Evolutionary conservation across 2,888 invertebrate species (phyloP).

Genomic region (Papilio gigon): DNA sequence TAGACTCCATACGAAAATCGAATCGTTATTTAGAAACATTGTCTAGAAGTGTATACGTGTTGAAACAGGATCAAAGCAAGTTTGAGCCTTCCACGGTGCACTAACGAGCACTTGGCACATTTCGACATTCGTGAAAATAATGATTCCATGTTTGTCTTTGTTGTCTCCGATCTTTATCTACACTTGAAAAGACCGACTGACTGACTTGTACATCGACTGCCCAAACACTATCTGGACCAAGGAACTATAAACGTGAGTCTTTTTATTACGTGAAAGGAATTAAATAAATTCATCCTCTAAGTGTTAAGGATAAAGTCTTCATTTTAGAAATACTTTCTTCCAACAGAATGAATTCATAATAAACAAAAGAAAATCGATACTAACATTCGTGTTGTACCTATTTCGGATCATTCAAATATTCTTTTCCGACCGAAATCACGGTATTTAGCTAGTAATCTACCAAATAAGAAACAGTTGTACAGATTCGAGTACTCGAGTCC

Average conservation of each 20-base stretch:
- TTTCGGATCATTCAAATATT: not conserved
- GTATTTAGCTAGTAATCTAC: not conserved
- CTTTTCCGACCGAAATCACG: not conserved
- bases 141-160: slow-evolving; percentile 21
- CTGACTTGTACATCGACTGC: not conserved
- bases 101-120: slow-evolving; percentile 17
- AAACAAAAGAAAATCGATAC: no score
- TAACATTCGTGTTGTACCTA: no score
- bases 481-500: not conserved
- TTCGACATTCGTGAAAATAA: slow-evolving; percentile 17
- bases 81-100: slow-evolving; percentile 12
- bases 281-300: no score
- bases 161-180: not conserved
- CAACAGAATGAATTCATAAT: no score
- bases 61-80: slow-evolving; percentile 21
- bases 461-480: not conserved
- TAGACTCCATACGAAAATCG: not conserved
- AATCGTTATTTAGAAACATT: slow-evolving; percentile 5
- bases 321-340: no score
- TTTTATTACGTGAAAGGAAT: no score
- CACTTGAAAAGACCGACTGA: not conserved
- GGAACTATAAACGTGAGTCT: no score
- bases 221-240: no score
- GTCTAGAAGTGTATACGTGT: slow-evolving; percentile 6
- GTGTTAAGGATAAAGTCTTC: no score